These are phyloP conservation scores for Eupithecia tripunctaria DNA, from an alignment of 2,888 invertebrate genomes.

Conservation along the genomic window DNA sequence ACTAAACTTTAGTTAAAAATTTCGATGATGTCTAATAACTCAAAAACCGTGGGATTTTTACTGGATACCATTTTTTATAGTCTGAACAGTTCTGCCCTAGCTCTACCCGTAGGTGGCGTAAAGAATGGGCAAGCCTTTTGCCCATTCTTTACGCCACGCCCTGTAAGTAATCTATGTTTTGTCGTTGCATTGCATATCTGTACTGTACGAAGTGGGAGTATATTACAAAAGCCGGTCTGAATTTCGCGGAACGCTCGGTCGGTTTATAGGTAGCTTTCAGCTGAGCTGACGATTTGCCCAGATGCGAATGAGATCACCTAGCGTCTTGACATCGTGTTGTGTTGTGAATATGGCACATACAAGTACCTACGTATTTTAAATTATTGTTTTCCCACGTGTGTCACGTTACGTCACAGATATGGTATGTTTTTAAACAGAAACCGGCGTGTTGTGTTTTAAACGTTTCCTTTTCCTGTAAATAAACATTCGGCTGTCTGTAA, in stretches of 20 bases:
- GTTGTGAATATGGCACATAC: neutral
- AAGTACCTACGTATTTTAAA: no score
- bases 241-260: constrained; percentile 13
- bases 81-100: no score
- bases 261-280: neutral
- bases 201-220: neutral
- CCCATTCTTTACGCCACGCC: no score
- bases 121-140: no score
- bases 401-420: neutral
- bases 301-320: constrained; percentile 48
- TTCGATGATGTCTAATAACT: no score
- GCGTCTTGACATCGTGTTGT: neutral
- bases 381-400: neutral
- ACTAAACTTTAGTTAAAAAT: no score
- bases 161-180: no score
- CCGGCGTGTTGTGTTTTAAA: constrained; percentile 16
- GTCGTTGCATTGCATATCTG: neutral
- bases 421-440: constrained; percentile 11
- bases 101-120: no score
- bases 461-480: constrained; percentile 9
- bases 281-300: constrained; percentile 40
- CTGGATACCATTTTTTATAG: no score
- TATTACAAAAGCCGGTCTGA: constrained; percentile 16
- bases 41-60: no score
- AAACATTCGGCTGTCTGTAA: neutral